Evolutionary conservation across 2,888 invertebrate species (phyloP), one percentile per base, ranked within the genome.

Genomic region (Lysandra bellargus): DNA sequence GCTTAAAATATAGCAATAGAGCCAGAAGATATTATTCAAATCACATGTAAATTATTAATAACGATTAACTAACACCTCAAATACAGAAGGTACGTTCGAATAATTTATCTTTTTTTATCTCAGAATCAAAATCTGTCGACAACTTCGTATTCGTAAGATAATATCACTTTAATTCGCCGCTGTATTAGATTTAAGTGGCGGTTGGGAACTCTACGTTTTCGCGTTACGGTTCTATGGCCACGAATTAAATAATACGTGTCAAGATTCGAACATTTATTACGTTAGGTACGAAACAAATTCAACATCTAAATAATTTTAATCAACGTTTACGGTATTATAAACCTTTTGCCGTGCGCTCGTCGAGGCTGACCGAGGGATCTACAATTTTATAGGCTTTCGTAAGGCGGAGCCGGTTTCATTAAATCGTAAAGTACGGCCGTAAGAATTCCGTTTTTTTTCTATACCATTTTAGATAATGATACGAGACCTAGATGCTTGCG

Each of bases 341-440:
- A 49, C 75, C 74, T 44, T 44, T 44, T 44, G 74, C 40, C 37
- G 74, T 74, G n/a, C 44, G 74, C 14, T 44, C 33, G 69, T 23
- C 69, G 69, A 69, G 69, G 33, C 33, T 30, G 76, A 76, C 53
- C 57, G 76, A 53, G 75, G 76, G 76, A 76, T 33, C 75, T 44
- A 75, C 75, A 75, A 76, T 76, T 76, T 76, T 76, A 76, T 76
- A 76, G 76, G 76, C 76, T 76, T 76, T 76, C 76, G 76, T 76
- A 76, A 76, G 76, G 30, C 53, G 76, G 76, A 76, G 76, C 76
- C 76, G 76, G 76, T 76, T 76, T 76, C 53, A 76, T 76, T 76
- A 76, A 76, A 76, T 76, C 76, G 76, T 76, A 76, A 76, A 76
- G 76, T 76, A 76, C 76, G 53, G 57, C 53, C 53, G 33, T 49